Evolutionary conservation across 1,140 invertebrate genomes (phyloP).

Genomic region (Plectrocnemia conspersa): DNA sequence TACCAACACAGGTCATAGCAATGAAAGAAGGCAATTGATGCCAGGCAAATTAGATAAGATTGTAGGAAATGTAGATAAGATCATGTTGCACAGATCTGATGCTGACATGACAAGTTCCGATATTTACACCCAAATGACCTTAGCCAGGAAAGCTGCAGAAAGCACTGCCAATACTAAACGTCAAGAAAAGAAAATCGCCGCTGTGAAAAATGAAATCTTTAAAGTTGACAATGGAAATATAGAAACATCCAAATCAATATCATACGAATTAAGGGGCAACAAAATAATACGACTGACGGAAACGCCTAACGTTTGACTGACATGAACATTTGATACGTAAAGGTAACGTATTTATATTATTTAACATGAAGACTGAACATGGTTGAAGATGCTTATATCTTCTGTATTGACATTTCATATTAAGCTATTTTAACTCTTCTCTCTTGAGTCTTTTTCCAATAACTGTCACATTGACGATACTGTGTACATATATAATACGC

Average conservation of each 20-base stretch:
- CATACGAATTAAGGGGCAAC: constrained; percentile 32
- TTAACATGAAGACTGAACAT: constrained; percentile 5
- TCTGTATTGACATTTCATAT: too few species aligned
- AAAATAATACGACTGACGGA: constrained; percentile 31
- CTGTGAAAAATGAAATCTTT: background rate
- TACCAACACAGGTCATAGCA: constrained; percentile 5
- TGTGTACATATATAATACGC: too few species aligned
- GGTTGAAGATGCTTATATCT: too few species aligned
- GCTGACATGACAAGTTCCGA: background rate
- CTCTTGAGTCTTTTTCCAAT: too few species aligned
- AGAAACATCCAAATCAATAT: constrained; percentile 14
- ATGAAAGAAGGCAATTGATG: constrained; percentile 9
- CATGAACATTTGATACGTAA: constrained; percentile 25
- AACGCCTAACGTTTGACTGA: constrained; percentile 31
- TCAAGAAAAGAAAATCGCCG: background rate
- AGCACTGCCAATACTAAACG: background rate
- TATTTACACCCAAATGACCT: constrained; percentile 20
- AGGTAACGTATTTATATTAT: constrained; percentile 20
- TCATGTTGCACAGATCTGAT: constrained; percentile 14
- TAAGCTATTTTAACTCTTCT: too few species aligned
- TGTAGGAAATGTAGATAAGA: constrained; percentile 21
- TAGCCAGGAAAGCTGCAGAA: constrained; percentile 9
- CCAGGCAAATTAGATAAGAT: constrained; percentile 26
- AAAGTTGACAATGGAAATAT: constrained; percentile 6
- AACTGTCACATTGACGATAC: too few species aligned